Evolutionary conservation across 53 echinoderm and acorn worm genomes (phyloP).

Genomic region (Echinarachnius parma): DNA sequence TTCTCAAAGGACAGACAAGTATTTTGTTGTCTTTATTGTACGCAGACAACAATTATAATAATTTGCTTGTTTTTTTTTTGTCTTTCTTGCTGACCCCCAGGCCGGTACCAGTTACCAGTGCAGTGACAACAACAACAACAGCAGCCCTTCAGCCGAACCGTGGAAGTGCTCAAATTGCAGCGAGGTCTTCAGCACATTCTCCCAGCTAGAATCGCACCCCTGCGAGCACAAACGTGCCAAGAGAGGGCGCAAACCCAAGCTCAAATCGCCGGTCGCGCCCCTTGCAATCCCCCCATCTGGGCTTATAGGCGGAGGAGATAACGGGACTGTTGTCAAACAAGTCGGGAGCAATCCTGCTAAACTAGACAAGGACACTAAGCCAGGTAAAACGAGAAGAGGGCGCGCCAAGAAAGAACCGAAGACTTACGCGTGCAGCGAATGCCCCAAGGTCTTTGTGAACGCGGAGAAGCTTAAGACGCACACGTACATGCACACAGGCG

Average conservation of each 20-base stretch:
- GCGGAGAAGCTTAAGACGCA: conserved; percentile 94
- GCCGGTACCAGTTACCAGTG: conserved; percentile 65
- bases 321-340: conserved; percentile 7
- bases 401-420: conserved; percentile 73
- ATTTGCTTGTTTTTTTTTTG: too few relatives aligned
- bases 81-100: too few relatives aligned
- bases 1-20: too few relatives aligned
- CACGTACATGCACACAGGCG: conserved; percentile 92
- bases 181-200: conserved; percentile 88
- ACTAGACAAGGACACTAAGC: conserved; percentile 51
- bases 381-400: conserved; percentile 52
- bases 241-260: conserved; percentile 79
- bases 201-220: conserved; percentile 80
- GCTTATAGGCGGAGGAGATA: conserved; percentile 3
- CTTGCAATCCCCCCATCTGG: conserved; percentile 5
- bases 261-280: conserved; percentile 36
- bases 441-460: conserved; percentile 89
- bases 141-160: conserved; percentile 73
- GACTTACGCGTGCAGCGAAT: conserved; percentile 73
- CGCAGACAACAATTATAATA: too few relatives aligned
- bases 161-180: conserved; percentile 99
- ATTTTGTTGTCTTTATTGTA: too few relatives aligned
- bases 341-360: conserved; percentile 18
- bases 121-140: conserved; percentile 82
- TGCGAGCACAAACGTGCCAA: conserved; percentile 78